phyloP scores from a whole-genome alignment of 2,797 vertebrate species.

The Glossophaga mutica region DNA sequence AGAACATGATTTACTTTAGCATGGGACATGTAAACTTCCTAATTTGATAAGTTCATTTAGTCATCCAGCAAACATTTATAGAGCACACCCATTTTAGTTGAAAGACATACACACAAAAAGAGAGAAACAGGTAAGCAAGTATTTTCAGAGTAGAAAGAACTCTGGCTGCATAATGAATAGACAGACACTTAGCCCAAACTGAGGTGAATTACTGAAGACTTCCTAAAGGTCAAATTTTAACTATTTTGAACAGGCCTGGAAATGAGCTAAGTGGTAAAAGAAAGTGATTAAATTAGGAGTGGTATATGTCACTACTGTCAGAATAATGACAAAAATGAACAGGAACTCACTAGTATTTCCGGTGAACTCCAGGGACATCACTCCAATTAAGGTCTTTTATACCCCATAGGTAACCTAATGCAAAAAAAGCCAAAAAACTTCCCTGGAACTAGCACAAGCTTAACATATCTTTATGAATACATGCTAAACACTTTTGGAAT shows the following conservation, averaged over 20 bases:
- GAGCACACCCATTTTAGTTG: not conserved
- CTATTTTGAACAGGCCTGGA: not conserved
- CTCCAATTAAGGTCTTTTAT: not conserved
- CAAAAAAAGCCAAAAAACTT: not conserved
- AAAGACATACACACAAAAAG: not conserved
- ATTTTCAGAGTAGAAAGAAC: not conserved
- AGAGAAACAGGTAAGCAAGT: not conserved
- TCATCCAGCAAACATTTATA: not conserved
- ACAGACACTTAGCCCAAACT: not conserved
- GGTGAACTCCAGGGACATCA: not conserved
- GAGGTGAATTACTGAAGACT: not conserved
- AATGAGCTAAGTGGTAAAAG: not conserved
- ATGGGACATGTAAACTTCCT: not conserved
- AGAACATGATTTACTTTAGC: not conserved
- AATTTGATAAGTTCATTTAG: not conserved
- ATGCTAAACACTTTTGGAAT: not conserved
- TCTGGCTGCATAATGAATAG: not conserved
- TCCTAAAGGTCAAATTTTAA: constrained; percentile 19
- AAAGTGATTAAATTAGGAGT: not conserved
- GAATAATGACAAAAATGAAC: not conserved
- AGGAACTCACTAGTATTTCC: not conserved
- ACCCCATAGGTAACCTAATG: not conserved
- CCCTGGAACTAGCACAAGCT: not conserved
- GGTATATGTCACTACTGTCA: not conserved
- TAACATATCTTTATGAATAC: not conserved